Evolutionary conservation across 2,888 invertebrate species (phyloP), one percentile per base, ranked within the genome.

Genomic region (Chrysodeixis includens): DNA sequence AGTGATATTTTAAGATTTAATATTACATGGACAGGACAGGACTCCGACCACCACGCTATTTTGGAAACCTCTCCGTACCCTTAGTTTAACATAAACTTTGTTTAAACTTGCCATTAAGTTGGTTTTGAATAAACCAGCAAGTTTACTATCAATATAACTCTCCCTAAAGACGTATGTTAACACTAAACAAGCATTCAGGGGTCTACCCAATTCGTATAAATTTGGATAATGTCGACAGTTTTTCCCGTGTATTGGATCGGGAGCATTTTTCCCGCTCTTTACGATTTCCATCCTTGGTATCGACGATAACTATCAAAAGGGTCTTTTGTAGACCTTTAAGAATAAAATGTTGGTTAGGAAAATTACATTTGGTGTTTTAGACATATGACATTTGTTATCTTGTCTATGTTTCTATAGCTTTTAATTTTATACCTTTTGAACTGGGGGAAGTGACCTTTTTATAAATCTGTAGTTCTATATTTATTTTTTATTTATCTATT

Each of bases 281-380:
- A 72, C 60, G 60, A 56, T 40, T 57, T 68, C 61, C 49, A 30
- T 61, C 32, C 52, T 6, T 57, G 49, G 60, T 60, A 20, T 10
- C 18, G 49, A 14, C 59, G 60, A 69, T 73, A 62, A 75, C 66
- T 61, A 60, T 62, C 32, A 22, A 16, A 12, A n/a, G 9, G n/a
- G 66, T 52, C 51, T 32, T 61, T 62, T 70, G 18, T 54, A 55
- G 62, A 51, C 56, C 53, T 71, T 40, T 64, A 32, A 26, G 55
- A 62, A 61, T 63, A 63, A 69, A 74, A 60, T 65, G 59, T 64
- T n/a, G 52, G 30, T 65, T 20, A 49, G 4, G 46, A 49, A 49
- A 30, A 52, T 18, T 53, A 56, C 30, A 30, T 40, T 16, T 56
- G 62, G 55, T 67, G 79, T 63, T 64, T 59, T 76, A 56, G 60